Evolutionary conservation across 2,113 vertebrate species (phyloP).

Genomic region (Solea solea): DNA sequence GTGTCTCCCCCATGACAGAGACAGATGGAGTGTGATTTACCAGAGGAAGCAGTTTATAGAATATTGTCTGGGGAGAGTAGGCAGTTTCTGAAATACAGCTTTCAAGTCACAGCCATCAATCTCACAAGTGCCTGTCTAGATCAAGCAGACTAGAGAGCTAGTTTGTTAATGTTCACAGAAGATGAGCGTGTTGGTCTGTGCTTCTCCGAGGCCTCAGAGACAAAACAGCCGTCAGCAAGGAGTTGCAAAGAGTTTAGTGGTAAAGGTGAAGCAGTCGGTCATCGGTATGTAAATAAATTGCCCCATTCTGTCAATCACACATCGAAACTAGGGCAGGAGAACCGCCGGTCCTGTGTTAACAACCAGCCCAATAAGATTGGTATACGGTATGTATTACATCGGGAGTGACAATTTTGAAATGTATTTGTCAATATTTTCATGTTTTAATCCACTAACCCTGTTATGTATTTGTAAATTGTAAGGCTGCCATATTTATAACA

Average conservation of each 20-base stretch:
- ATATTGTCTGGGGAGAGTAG: slow-evolving; percentile 79
- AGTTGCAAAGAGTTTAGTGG: slow-evolving; percentile 26
- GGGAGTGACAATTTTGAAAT: slow-evolving; percentile 27
- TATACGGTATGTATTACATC: slow-evolving; percentile 5
- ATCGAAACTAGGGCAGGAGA: slow-evolving; percentile 65
- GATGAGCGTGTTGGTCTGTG: slow-evolving; percentile 54
- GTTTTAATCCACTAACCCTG: slow-evolving; percentile 4
- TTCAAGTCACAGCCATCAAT: slow-evolving; percentile 82
- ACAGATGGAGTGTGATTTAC: slow-evolving; percentile 81
- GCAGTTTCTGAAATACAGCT: slow-evolving; percentile 77
- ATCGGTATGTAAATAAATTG: slow-evolving; percentile 78
- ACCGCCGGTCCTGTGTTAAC: slow-evolving; percentile 38
- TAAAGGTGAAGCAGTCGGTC: slow-evolving; percentile 66
- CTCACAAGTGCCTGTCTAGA: slow-evolving; percentile 68
- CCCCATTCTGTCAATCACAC: slow-evolving; percentile 75
- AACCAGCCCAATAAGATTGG: slow-evolving; percentile 37
- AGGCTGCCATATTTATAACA: no score
- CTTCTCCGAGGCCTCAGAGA: slow-evolving; percentile 47
- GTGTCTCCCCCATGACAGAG: slow-evolving; percentile 75
- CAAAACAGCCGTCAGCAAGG: slow-evolving; percentile 47
- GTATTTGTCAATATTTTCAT: slow-evolving; percentile 2
- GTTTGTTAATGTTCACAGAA: slow-evolving; percentile 74
- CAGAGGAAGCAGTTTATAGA: slow-evolving; percentile 82
- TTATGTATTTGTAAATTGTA: background rate
- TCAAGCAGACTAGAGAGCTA: slow-evolving; percentile 65